Base-by-base conservation (phyloP, 2,797 vertebrate genomes). In the Lutra lutra region DNA sequence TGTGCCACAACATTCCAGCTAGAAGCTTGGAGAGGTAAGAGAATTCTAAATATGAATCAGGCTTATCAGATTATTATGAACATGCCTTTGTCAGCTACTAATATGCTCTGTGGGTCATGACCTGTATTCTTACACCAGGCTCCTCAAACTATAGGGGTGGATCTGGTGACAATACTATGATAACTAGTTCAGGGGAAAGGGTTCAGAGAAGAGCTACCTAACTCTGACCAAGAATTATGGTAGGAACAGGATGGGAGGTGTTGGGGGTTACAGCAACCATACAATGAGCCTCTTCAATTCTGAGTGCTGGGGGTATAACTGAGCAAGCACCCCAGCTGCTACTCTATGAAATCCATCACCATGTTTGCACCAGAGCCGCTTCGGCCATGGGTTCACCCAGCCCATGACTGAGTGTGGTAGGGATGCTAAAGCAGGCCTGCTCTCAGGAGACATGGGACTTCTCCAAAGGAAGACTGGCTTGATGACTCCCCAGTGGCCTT, bases 241-340 rank as follows among this genome's bases (percentile, higher is more conserved):
- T 12, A 43, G 66, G 23, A 58, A 15, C 3, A 11, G 29, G 32
- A 4, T 70, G 7, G n/a, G 80, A 51, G 14, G 29, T 32, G 0
- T 11, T 46, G 32, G 9, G 9, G 0, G 17, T 0, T 18, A 32
- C 18, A 21, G n/a, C 25, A 48, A 12, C 58, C 21, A 56, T 0
- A 86, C 32, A 46, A 54, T 14, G 7, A 88, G 48, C 43, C 15
- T n/a, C 29, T 72, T 38, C 4, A 4, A n/a, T 40, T 72, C 84
- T 46, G 12, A 48, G 25, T 73, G 43, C 15, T 54, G 11, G 21
- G 15, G 35, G 15, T 2, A 0, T 2, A n/a, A 80, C 0, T 46
- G 38, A 86, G 7, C n/a, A 58, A 70, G 18, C 0, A 20, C 29
- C 20, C 2, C 13, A 27, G 14, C 10, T 27, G 11, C n/a, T 64